Conservation (phyloP, 2,113 vertebrate species). For the Peromyscus polionotus region DNA sequence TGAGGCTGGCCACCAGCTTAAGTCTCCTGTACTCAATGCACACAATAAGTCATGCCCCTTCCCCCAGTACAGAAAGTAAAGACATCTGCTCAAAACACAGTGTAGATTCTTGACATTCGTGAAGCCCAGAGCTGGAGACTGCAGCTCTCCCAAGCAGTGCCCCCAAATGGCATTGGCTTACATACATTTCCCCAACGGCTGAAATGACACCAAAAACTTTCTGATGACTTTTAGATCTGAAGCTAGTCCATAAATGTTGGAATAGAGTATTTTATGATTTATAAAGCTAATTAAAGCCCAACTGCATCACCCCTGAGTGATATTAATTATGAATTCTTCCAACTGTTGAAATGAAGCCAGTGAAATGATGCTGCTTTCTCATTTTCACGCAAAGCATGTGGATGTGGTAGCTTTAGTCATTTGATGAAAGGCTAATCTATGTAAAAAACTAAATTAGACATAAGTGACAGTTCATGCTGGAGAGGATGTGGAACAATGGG, state of each 20-base stretch:
- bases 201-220: background rate
- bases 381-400: background rate
- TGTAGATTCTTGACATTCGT: background rate
- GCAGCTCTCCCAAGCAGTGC: background rate
- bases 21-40: background rate
- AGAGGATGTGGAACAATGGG: background rate
- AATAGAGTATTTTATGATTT: slow-evolving; percentile 6
- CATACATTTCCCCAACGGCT: background rate
- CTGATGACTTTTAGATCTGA: background rate
- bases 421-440: background rate
- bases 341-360: background rate
- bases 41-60: background rate
- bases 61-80: background rate
- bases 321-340: slow-evolving; percentile 27
- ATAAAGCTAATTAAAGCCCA: slow-evolving; percentile 10
- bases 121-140: background rate
- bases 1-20: background rate
- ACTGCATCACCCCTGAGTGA: background rate
- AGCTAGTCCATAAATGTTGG: background rate
- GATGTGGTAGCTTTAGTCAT: background rate
- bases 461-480: background rate
- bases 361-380: background rate
- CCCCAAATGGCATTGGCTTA: background rate
- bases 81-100: background rate
- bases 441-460: background rate